Evolutionary conservation across 2,888 invertebrate genomes (phyloP).

Genomic region (Meganola albula): DNA sequence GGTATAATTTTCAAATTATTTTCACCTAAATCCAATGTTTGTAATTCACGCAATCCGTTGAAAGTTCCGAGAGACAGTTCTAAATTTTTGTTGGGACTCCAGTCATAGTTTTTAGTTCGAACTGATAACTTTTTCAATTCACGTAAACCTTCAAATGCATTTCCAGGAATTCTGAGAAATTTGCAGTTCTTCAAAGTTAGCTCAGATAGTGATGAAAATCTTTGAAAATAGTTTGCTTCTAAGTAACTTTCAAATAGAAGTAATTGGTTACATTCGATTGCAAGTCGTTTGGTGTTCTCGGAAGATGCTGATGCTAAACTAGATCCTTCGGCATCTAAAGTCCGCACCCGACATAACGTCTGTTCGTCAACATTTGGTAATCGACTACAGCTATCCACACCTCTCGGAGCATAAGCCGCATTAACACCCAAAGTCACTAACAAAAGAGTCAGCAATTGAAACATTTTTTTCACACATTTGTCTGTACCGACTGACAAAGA

Average conservation of each 20-base stretch:
- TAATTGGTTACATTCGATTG: constrained; percentile 86
- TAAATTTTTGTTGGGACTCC: constrained; percentile 85
- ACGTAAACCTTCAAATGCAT: constrained; percentile 88
- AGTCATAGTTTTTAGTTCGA: constrained; percentile 87
- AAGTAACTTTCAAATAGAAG: constrained; percentile 88
- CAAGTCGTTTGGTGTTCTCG: constrained; percentile 85
- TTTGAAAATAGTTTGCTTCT: constrained; percentile 84
- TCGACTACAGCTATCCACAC: constrained; percentile 61
- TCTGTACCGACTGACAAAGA: constrained; percentile 41
- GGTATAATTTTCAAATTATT: constrained; percentile 89
- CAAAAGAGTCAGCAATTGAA: constrained; percentile 71
- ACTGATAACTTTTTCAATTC: constrained; percentile 88
- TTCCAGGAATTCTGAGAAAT: constrained; percentile 84
- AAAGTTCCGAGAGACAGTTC: constrained; percentile 86
- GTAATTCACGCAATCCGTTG: constrained; percentile 86
- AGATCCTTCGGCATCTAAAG: constrained; percentile 82
- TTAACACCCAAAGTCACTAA: constrained; percentile 73
- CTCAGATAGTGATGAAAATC: constrained; percentile 85
- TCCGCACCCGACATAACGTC: constrained; percentile 82
- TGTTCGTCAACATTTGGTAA: constrained; percentile 67
- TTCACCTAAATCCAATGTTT: constrained; percentile 85
- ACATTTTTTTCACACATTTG: constrained; percentile 73
- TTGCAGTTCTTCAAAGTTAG: constrained; percentile 88
- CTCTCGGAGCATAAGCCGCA: constrained; percentile 61
- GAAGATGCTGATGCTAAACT: constrained; percentile 78